Conservation (phyloP, 2,113 vertebrate genomes). For the Silurus meridionalis region DNA sequence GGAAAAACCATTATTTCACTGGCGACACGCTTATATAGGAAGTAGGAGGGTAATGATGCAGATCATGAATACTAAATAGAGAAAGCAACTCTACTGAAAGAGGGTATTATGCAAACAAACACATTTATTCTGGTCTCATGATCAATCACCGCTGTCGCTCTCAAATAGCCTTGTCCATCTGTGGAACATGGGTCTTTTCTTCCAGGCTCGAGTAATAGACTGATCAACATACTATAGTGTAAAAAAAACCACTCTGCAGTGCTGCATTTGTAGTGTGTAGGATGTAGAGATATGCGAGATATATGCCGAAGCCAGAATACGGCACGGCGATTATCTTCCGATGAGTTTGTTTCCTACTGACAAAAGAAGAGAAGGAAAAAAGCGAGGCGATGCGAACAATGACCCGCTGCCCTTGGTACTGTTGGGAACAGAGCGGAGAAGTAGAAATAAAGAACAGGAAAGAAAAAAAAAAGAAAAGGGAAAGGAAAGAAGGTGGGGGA, state of each 20-base stretch:
- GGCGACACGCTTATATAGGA: not conserved
- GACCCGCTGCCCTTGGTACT: conserved; percentile 9
- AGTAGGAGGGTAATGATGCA: not conserved
- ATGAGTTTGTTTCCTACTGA: conserved; percentile 8
- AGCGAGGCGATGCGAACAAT: not conserved
- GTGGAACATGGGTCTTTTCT: not conserved
- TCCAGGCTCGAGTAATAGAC: not conserved
- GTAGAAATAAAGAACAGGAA: conserved; percentile 2
- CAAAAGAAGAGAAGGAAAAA: not conserved
- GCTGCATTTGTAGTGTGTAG: not conserved
- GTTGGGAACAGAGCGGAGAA: conserved; percentile 8
- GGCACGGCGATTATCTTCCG: not conserved
- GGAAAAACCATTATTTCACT: not conserved
- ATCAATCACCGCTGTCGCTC: not conserved
- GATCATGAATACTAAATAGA: not conserved
- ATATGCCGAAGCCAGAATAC: not conserved
- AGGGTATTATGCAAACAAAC: not conserved
- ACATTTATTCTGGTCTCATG: not conserved
- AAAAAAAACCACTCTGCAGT: not conserved
- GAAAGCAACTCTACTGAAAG: not conserved
- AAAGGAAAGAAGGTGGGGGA: not conserved
- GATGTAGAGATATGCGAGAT: not conserved
- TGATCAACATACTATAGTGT: not conserved
- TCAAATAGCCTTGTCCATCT: not conserved
- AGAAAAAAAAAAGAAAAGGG: not conserved